phyloP scores from a whole-genome alignment of 2,113 vertebrate species.

The Platysteira castanea region DNA sequence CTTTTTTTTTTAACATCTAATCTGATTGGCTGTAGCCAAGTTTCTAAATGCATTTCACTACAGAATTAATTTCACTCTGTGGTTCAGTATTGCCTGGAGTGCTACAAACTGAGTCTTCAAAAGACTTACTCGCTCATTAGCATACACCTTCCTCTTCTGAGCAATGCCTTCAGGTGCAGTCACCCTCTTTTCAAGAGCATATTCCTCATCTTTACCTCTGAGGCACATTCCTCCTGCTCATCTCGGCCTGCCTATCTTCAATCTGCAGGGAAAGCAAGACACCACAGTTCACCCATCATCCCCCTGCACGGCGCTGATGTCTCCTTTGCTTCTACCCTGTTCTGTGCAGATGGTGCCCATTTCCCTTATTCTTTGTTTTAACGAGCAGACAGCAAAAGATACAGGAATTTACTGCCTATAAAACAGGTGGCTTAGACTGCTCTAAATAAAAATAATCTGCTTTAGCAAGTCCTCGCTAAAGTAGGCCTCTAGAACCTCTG shows the following conservation, averaged over 20 bases:
- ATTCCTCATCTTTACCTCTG: background rate
- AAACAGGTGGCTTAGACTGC: background rate
- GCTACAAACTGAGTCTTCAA: conserved; percentile 19
- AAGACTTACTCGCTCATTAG: background rate
- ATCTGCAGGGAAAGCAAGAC: background rate
- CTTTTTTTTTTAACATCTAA: background rate
- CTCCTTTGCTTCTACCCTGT: background rate
- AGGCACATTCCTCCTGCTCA: background rate
- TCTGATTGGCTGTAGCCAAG: background rate
- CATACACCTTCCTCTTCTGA: background rate
- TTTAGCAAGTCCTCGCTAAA: background rate
- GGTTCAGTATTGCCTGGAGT: background rate
- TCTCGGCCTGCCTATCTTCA: background rate
- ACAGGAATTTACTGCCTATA: background rate
- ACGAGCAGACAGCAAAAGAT: background rate
- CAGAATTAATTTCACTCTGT: background rate
- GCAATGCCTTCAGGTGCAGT: conserved; percentile 2
- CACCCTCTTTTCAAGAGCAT: background rate
- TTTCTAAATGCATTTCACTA: background rate
- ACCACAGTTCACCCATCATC: background rate
- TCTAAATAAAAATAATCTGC: background rate
- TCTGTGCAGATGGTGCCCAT: background rate
- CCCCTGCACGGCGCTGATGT: rapidly evolving
- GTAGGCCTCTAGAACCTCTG: background rate
- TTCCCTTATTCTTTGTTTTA: background rate